Percentiles rank a stretch among this genome's conserved stretches.
Evolutionary conservation across 2,888 invertebrate species (phyloP).

Genomic region (Zygothrica quintamaculata): DNA sequence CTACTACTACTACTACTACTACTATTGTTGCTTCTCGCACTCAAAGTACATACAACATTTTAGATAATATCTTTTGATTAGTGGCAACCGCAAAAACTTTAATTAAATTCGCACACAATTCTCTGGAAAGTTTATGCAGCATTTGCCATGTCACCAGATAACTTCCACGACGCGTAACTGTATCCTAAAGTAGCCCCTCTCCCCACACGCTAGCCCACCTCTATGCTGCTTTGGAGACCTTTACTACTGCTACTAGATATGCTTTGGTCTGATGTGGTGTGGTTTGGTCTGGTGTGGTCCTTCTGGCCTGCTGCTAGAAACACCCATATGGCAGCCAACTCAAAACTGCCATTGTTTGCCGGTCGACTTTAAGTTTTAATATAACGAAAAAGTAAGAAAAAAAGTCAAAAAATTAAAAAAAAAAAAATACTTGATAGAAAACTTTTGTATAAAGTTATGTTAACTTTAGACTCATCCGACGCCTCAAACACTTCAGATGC

Average conservation of each 20-base stretch:
- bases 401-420: slow-evolving; percentile 5
- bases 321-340: slow-evolving; percentile 55
- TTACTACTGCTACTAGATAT: not conserved
- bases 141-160: slow-evolving; percentile 77
- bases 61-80: slow-evolving; percentile 81
- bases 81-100: slow-evolving; percentile 79
- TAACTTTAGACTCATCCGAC: slow-evolving; percentile 35
- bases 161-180: slow-evolving; percentile 64
- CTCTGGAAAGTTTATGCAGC: slow-evolving; percentile 72
- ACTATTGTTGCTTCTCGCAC: slow-evolving; percentile 4
- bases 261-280: not conserved
- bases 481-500: no score
- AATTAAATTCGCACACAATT: slow-evolving; percentile 78
- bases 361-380: slow-evolving; percentile 66
- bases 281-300: not conserved
- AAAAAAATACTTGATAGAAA: slow-evolving; percentile 58
- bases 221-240: not conserved
- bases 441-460: slow-evolving; percentile 66
- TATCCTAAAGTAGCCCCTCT: slow-evolving; percentile 21
- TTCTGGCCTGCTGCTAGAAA: slow-evolving; percentile 19
- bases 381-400: no score
- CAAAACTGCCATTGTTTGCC: slow-evolving; percentile 52
- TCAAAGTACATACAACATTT: slow-evolving; percentile 41
- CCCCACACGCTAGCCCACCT: not conserved
- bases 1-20: no score